These are phyloP conservation scores for Planiliza haematocheilus DNA, from an alignment of 2,113 vertebrate species.

Conservation along the genomic window DNA sequence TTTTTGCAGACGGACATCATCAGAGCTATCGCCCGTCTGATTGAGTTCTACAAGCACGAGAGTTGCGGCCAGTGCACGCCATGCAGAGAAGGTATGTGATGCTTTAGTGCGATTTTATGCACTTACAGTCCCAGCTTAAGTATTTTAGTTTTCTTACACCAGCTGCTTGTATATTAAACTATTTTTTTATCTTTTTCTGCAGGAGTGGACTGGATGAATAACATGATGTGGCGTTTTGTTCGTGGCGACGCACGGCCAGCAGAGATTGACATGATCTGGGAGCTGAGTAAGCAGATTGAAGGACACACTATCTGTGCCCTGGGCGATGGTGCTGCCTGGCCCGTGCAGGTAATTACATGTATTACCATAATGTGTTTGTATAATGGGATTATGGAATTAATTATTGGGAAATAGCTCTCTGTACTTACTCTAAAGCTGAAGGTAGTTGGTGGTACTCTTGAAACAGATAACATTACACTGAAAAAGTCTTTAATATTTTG, in stretches of 20 bases:
- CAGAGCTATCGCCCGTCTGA: slow-evolving; percentile 94
- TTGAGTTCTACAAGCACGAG: slow-evolving; percentile 98
- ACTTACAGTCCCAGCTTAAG: fast-evolving
- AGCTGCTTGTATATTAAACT: too few relatives aligned
- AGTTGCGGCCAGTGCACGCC: slow-evolving; percentile 98
- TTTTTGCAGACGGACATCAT: slow-evolving; percentile 87
- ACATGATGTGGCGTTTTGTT: slow-evolving; percentile 96
- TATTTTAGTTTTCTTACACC: too few relatives aligned
- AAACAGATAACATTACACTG: too few relatives aligned
- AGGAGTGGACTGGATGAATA: slow-evolving; percentile 99
- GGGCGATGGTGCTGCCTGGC: slow-evolving; percentile 95
- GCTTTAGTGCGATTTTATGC: background rate
- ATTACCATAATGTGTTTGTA: background rate
- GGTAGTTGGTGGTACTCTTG: too few relatives aligned
- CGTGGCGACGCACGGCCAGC: slow-evolving; percentile 85
- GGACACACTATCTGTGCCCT: slow-evolving; percentile 97
- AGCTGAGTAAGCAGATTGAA: slow-evolving; percentile 98
- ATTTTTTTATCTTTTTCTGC: background rate
- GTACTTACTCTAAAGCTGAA: too few relatives aligned
- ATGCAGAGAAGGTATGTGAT: slow-evolving; percentile 91
- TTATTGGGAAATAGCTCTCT: background rate
- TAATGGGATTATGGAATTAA: background rate
- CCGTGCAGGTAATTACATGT: slow-evolving; percentile 88
- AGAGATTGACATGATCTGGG: slow-evolving; percentile 97
- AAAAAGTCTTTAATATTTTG: too few relatives aligned